Base-by-base conservation (phyloP, 1,140 invertebrate genomes). In the Conopomorpha cramerella region DNA sequence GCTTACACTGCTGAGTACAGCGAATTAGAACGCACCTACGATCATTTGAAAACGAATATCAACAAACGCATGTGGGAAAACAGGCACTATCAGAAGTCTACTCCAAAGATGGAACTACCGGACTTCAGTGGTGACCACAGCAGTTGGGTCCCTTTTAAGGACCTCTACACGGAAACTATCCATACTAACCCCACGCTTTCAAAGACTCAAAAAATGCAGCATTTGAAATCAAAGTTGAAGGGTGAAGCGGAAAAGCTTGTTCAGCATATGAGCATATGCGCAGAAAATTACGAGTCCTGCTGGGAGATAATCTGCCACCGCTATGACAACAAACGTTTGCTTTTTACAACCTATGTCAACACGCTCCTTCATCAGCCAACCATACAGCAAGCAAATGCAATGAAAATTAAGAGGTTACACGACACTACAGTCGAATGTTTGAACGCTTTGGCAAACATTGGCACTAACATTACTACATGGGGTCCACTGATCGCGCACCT, bases 391-490 rank as follows among this genome's bases (percentile, higher is more conserved):
- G 34, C 35, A 29, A 38, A 28, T 10, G 34, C 45, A 3, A 36
- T 32, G 26, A 31, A 43, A 8, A 37, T 46, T 10, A 43, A 26
- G 32, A 30, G 35, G 10, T 28, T 43, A 8, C 39, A 46, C 25
- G 45, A 46, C 33, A 42, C 31, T 15, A 40, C 31, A 4, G 28
- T 7, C n/a, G n/a, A n/a, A n/a, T n/a, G n/a, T n/a, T n/a, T n/a
- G n/a, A n/a, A n/a, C n/a, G n/a, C n/a, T n/a, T 36, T 45, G n/a
- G 31, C 30, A 23, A 46, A 46, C 19, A 13, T 46, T n/a, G 43
- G 45, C 10, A 15, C 43, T 8, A 30, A 46, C 30, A 40, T 25
- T 14, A 30, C 38, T 2, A 35, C 45, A 3, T 43, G 38, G 35
- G 41, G 35, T n/a, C 41, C 38, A 2, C n/a, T 46, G 11, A 16